Evolutionary conservation across 2,797 vertebrate genomes (phyloP).

Genomic region (Macrochelys suwanniensis): DNA sequence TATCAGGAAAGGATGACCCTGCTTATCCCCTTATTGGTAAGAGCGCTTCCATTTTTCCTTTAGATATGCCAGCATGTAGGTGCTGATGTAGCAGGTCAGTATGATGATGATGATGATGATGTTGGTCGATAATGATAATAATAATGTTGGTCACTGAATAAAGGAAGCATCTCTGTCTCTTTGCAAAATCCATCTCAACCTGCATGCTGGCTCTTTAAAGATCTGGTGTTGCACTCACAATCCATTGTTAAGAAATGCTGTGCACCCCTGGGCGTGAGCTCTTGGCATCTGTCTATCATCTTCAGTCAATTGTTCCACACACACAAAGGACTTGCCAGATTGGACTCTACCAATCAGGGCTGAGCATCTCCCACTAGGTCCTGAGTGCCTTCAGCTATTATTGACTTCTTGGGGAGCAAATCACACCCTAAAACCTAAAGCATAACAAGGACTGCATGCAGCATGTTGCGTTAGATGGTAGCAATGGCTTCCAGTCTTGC

Average conservation of each 20-base stretch:
- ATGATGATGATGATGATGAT: not conserved
- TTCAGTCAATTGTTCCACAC: not conserved
- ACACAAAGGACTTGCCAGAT: not conserved
- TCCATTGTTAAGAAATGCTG: not conserved
- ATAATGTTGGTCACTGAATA: not conserved
- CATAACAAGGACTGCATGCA: not conserved
- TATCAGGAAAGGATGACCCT: slow-evolving; percentile 80
- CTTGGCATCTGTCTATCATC: not conserved
- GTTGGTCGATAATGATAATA: not conserved
- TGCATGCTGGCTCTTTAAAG: not conserved
- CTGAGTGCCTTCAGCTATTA: not conserved
- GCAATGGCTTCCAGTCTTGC: not conserved
- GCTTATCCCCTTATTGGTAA: slow-evolving; percentile 84
- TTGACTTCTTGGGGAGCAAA: not conserved
- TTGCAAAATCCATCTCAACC: not conserved
- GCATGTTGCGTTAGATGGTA: not conserved
- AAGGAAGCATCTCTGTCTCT: not conserved
- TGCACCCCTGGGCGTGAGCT: not conserved
- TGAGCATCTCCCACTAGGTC: not conserved
- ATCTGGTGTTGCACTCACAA: not conserved
- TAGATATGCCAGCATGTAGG: not conserved
- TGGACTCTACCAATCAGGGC: not conserved
- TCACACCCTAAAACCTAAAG: not conserved
- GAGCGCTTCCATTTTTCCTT: not conserved
- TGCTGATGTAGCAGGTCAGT: not conserved